Evolutionary conservation across 92 coral and sea anemone genomes (phyloP).

Genomic region (Montipora capitata): DNA sequence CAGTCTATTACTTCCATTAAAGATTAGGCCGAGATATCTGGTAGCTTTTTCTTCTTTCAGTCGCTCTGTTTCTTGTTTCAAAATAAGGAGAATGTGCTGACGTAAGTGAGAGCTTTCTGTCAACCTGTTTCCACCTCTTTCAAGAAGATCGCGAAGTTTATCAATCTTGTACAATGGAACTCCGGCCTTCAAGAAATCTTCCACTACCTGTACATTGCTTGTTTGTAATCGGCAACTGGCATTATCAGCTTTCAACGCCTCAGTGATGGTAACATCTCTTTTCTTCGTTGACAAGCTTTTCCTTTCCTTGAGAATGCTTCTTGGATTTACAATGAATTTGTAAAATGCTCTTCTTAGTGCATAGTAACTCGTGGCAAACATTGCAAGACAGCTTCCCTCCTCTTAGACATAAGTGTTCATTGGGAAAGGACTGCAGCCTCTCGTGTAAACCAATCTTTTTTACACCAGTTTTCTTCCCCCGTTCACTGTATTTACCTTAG

Average conservation of each 20-base stretch:
- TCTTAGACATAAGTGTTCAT: constrained; percentile 57
- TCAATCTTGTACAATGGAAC: too few relatives aligned
- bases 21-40: too few relatives aligned
- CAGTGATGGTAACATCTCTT: constrained; percentile 50
- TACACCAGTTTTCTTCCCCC: constrained; percentile 20
- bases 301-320: constrained; percentile 55
- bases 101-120: too few relatives aligned
- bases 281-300: constrained; percentile 54
- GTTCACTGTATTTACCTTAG: too few relatives aligned
- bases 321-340: constrained; percentile 52
- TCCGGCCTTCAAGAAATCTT: too few relatives aligned
- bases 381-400: constrained; percentile 65
- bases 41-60: too few relatives aligned
- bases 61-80: too few relatives aligned
- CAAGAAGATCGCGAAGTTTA: too few relatives aligned
- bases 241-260: constrained; percentile 57
- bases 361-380: constrained; percentile 58
- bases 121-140: too few relatives aligned
- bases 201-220: constrained; percentile 5
- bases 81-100: too few relatives aligned
- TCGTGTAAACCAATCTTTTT: constrained; percentile 59
- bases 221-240: constrained; percentile 58
- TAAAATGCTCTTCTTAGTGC: constrained; percentile 60
- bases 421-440: constrained; percentile 52
- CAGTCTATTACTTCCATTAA: too few relatives aligned